Conservation (phyloP, 2,113 vertebrate species). For the Perca schrenkii region DNA sequence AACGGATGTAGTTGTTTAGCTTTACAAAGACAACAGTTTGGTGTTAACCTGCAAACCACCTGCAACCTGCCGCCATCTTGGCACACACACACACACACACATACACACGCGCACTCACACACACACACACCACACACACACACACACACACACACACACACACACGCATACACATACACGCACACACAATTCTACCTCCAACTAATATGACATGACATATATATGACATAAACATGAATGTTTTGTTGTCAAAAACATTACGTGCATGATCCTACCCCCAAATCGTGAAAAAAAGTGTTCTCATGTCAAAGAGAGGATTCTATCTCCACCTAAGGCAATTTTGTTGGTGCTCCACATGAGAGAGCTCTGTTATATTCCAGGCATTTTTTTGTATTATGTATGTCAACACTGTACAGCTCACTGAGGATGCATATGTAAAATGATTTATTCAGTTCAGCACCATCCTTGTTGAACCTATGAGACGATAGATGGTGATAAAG, state of each 20-base stretch:
- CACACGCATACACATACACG: too few species aligned
- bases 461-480: slow-evolving; percentile 47
- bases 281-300: slow-evolving; percentile 11
- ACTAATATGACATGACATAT: not conserved
- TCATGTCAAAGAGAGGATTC: slow-evolving; percentile 24
- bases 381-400: slow-evolving; percentile 43
- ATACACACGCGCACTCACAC: too few species aligned
- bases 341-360: slow-evolving; percentile 39
- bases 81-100: too few species aligned
- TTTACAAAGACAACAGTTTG: too few species aligned
- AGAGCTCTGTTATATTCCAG: slow-evolving; percentile 49
- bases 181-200: not conserved
- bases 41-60: too few species aligned
- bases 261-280: not conserved
- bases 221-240: too few species aligned
- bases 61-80: too few species aligned
- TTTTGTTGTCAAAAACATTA: slow-evolving; percentile 24
- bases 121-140: too few species aligned
- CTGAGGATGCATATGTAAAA: slow-evolving; percentile 56
- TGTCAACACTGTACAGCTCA: slow-evolving; percentile 55
- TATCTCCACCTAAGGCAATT: slow-evolving; percentile 41
- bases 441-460: slow-evolving; percentile 62
- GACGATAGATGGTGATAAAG: slow-evolving; percentile 36
- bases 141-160: too few species aligned
- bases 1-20: too few species aligned